These are phyloP conservation scores for Clivina fossor DNA, from an alignment of 2,888 invertebrate species.

Conservation along the genomic window DNA sequence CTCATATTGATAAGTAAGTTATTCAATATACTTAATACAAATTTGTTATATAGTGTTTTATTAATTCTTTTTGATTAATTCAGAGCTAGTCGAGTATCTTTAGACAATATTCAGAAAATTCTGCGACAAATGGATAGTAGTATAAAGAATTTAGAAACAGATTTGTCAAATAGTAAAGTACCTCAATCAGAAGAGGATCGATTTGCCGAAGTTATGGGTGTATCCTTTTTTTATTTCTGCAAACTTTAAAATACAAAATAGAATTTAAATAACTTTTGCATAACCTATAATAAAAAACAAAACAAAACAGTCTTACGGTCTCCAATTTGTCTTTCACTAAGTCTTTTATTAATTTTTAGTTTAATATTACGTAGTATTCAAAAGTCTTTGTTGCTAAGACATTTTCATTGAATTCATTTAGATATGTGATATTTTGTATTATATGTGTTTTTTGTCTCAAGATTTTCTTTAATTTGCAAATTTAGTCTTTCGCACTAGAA, in stretches of 20 bases:
- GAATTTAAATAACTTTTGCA: too few species aligned
- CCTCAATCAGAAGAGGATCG: constrained; percentile 80
- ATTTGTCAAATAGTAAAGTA: constrained; percentile 80
- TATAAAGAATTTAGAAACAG: constrained; percentile 85
- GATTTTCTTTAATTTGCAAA: constrained; percentile 45
- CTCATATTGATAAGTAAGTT: constrained; percentile 77
- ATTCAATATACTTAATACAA: not conserved
- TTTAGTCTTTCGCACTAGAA: constrained; percentile 70
- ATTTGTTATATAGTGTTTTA: not conserved
- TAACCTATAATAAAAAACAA: too few species aligned
- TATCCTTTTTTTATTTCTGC: constrained; percentile 65
- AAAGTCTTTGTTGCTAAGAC: not conserved
- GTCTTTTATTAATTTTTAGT: too few species aligned
- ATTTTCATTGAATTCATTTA: not conserved
- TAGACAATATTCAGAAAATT: constrained; percentile 79
- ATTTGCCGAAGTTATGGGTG: constrained; percentile 86
- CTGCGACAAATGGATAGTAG: constrained; percentile 85
- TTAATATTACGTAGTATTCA: too few species aligned
- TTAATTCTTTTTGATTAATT: constrained; percentile 34
- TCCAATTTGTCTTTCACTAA: too few species aligned
- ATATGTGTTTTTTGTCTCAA: not conserved
- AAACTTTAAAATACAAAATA: not conserved
- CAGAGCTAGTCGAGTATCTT: constrained; percentile 82
- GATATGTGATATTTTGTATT: constrained; percentile 6
- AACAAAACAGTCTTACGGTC: too few species aligned